These are phyloP conservation scores for Melanogrammus aeglefinus DNA, from an alignment of 2,797 vertebrate species.

Conservation along the genomic window DNA sequence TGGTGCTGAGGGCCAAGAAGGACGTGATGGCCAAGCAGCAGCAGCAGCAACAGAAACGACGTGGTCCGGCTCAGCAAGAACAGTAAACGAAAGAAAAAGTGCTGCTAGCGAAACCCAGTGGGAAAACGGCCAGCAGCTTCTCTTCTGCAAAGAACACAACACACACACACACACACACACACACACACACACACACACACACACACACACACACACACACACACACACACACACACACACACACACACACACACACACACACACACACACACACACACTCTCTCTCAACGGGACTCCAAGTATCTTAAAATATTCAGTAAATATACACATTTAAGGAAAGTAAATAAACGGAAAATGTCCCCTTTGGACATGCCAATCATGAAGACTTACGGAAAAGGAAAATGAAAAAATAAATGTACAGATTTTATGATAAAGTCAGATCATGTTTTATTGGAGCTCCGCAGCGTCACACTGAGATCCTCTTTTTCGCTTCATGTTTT, in stretches of 20 bases:
- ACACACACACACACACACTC: conserved; percentile 24
- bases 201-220: conserved; percentile 36
- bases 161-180: conserved; percentile 33
- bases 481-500: conserved; percentile 55
- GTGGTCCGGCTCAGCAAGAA: conserved; percentile 97
- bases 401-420: conserved; percentile 69
- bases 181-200: conserved; percentile 14
- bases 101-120: conserved; percentile 82
- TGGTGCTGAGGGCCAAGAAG: conserved; percentile 97
- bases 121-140: conserved; percentile 27
- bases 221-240: conserved; percentile 37
- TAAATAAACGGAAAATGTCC: conserved; percentile 53
- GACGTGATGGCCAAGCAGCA: conserved; percentile 96
- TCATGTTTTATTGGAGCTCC: conserved; percentile 80
- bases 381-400: conserved; percentile 60
- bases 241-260: conserved; percentile 32
- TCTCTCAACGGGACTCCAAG: conserved; percentile 63
- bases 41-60: conserved; percentile 97
- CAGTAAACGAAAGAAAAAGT: conserved; percentile 98
- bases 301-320: conserved; percentile 75
- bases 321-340: conserved; percentile 59
- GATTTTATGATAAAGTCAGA: conserved; percentile 73
- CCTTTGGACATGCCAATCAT: conserved; percentile 75
- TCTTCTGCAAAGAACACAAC: conserved; percentile 31
- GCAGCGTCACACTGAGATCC: conserved; percentile 82